Evolutionary conservation across 2,113 vertebrate genomes (phyloP).

Genomic region (Tyrannus savana): DNA sequence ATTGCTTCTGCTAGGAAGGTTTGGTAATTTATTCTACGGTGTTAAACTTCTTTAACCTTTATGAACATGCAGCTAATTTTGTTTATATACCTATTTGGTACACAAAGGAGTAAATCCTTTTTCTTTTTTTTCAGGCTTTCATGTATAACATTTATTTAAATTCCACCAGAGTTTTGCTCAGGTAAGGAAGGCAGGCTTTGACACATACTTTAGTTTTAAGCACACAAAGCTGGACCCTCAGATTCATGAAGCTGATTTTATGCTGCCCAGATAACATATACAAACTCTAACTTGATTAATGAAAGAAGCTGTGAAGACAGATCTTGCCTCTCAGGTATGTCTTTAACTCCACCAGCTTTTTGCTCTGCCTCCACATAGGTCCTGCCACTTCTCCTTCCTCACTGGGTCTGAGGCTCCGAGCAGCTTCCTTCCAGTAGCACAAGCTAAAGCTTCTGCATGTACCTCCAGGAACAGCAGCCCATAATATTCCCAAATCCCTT

Average conservation of each 20-base stretch:
- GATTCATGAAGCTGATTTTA: neutral
- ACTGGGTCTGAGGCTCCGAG: neutral
- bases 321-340: neutral
- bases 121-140: neutral
- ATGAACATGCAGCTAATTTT: constrained; percentile 1
- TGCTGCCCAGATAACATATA: neutral
- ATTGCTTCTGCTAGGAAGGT: neutral
- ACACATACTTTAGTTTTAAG: neutral
- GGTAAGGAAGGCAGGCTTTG: neutral
- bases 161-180: neutral
- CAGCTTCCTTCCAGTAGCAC: neutral
- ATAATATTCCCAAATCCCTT: neutral
- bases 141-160: neutral
- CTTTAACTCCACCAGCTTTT: neutral
- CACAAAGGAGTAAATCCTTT: neutral
- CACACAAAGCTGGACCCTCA: neutral
- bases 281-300: neutral
- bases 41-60: neutral
- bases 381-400: neutral
- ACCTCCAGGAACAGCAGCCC: neutral
- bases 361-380: accelerated
- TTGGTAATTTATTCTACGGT: neutral
- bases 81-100: neutral
- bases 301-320: neutral
- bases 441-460: neutral